These are phyloP conservation scores for Noctua pronuba DNA, from an alignment of 2,888 invertebrate genomes.

Conservation along the genomic window DNA sequence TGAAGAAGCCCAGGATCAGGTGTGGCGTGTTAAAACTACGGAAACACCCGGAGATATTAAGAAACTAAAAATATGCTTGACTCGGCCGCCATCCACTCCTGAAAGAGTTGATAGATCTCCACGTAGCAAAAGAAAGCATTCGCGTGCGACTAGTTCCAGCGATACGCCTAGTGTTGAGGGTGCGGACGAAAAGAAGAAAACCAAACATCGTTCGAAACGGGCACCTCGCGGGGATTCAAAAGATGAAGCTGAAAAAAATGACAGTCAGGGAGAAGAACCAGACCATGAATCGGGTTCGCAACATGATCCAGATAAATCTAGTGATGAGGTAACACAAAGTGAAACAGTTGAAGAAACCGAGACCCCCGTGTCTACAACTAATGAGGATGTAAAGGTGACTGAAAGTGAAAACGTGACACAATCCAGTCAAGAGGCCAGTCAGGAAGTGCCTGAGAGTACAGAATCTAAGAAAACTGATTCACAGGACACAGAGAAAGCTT, in stretches of 20 bases:
- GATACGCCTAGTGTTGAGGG: slow-evolving; percentile 86
- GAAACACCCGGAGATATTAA: slow-evolving; percentile 89
- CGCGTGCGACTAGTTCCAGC: slow-evolving; percentile 87
- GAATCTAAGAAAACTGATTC: slow-evolving; percentile 56
- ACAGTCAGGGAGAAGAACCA: slow-evolving; percentile 79
- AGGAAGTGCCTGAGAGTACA: slow-evolving; percentile 60
- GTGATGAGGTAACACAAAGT: slow-evolving; percentile 75
- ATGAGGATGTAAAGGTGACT: slow-evolving; percentile 73
- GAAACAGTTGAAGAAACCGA: slow-evolving; percentile 63
- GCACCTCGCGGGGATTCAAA: slow-evolving; percentile 81
- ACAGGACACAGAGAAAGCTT: slow-evolving; percentile 64
- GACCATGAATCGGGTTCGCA: slow-evolving; percentile 71
- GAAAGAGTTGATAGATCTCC: slow-evolving; percentile 89
- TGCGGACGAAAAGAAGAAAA: slow-evolving; percentile 86
- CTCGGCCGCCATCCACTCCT: slow-evolving; percentile 90
- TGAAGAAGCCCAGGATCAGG: slow-evolving; percentile 85
- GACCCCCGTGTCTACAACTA: slow-evolving; percentile 79
- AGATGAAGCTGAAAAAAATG: slow-evolving; percentile 81
- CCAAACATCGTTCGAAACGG: slow-evolving; percentile 82
- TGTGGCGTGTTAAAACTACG: slow-evolving; percentile 90
- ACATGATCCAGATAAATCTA: slow-evolving; percentile 63
- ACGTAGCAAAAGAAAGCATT: slow-evolving; percentile 88
- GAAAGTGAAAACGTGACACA: slow-evolving; percentile 62
- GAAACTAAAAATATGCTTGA: slow-evolving; percentile 92
- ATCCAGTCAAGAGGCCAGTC: slow-evolving; percentile 60